Percentiles rank a stretch among this genome's conserved stretches.
These are phyloP conservation scores for Oxyura jamaicensis DNA, from an alignment of 2,113 vertebrate genomes.

Conservation along the genomic window DNA sequence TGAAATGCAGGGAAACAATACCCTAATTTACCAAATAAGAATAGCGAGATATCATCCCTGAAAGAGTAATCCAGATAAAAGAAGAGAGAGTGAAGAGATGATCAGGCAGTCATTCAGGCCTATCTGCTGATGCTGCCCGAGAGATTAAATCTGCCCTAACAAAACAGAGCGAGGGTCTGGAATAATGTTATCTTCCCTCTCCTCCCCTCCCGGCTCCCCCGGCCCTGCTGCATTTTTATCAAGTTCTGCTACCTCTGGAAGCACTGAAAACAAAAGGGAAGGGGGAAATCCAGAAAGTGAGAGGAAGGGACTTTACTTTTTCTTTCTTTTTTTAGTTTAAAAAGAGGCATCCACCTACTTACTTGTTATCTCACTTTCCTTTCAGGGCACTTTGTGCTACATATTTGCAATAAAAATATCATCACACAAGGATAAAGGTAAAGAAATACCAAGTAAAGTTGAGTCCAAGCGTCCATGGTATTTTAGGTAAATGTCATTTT, in stretches of 20 bases:
- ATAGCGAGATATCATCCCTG: neutral
- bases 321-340: neutral
- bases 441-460: neutral
- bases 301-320: neutral
- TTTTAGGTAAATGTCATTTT: neutral
- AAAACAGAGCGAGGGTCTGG: constrained; percentile 18
- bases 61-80: constrained; percentile 40
- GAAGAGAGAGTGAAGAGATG: constrained; percentile 58
- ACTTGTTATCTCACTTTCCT: neutral
- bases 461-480: neutral
- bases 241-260: neutral
- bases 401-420: neutral
- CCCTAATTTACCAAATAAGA: constrained; percentile 2
- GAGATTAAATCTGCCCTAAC: constrained; percentile 45
- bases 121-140: constrained; percentile 11
- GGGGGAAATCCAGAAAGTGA: constrained; percentile 37
- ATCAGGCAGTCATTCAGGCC: constrained; percentile 8
- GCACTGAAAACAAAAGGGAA: neutral
- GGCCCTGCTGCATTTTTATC: neutral
- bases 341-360: neutral
- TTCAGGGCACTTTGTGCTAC: neutral
- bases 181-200: constrained; percentile 48
- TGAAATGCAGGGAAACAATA: constrained; percentile 1
- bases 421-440: neutral
- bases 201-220: neutral